These are phyloP conservation scores for Odontocerum albicorne DNA, from an alignment of 2,888 invertebrate genomes.

Conservation along the genomic window DNA sequence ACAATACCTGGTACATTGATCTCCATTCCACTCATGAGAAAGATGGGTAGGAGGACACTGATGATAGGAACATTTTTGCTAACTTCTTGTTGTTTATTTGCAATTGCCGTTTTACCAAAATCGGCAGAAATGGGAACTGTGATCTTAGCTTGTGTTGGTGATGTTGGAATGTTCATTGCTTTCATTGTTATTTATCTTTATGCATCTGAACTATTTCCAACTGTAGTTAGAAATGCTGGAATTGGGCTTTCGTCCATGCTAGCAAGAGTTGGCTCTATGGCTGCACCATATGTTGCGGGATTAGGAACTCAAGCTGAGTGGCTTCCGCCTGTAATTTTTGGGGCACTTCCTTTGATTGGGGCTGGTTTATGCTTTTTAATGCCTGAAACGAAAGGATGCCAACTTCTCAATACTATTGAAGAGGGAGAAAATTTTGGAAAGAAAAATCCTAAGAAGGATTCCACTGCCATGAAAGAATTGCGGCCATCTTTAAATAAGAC, in stretches of 20 bases:
- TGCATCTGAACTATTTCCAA: conserved; percentile 87
- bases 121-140: conserved; percentile 57
- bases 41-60: conserved; percentile 68
- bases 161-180: conserved; percentile 79
- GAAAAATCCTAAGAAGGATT: conserved; percentile 27
- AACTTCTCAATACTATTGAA: conserved; percentile 77
- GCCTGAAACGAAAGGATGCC: conserved; percentile 77
- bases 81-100: conserved; percentile 65
- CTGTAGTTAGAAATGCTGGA: conserved; percentile 83
- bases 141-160: conserved; percentile 70
- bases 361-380: conserved; percentile 67
- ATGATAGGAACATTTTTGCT: conserved; percentile 66
- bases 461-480: conserved; percentile 14
- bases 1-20: conserved; percentile 65
- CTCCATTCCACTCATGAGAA: conserved; percentile 66
- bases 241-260: conserved; percentile 84
- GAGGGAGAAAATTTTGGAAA: conserved; percentile 72
- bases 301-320: conserved; percentile 57
- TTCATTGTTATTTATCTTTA: conserved; percentile 88
- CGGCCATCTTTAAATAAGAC: conserved; percentile 4
- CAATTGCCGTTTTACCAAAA: conserved; percentile 60
- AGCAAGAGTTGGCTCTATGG: conserved; percentile 83
- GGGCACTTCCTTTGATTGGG: conserved; percentile 67
- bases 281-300: conserved; percentile 81
- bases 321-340: conserved; percentile 75